phyloP scores from a whole-genome alignment of 2,888 invertebrate genomes.

The Synanthedon andrenaeformis region DNA sequence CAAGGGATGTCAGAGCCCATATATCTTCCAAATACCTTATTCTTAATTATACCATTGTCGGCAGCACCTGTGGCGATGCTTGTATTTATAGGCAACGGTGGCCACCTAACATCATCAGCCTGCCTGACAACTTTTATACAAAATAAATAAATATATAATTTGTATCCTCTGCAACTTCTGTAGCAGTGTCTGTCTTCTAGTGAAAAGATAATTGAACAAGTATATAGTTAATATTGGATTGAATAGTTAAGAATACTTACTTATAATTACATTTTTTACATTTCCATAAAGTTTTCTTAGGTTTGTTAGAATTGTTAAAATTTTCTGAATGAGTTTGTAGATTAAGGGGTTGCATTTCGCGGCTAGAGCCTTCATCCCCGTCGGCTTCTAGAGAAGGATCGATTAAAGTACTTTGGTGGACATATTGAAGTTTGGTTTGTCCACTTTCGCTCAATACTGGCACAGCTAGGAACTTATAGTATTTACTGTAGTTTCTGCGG shows the following conservation, averaged over 20 bases:
- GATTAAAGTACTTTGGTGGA: slow-evolving; percentile 40
- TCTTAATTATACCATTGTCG: too few relatives aligned
- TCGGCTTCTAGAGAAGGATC: slow-evolving; percentile 60
- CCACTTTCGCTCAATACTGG: slow-evolving; percentile 70
- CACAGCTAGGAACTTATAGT: slow-evolving; percentile 86
- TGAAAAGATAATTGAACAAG: neutral
- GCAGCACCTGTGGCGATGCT: too few relatives aligned
- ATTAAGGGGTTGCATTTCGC: slow-evolving; percentile 73
- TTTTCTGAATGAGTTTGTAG: slow-evolving; percentile 52
- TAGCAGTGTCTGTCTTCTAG: too few relatives aligned
- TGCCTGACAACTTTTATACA: too few relatives aligned
- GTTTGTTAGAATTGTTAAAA: slow-evolving; percentile 49
- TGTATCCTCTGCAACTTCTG: too few relatives aligned
- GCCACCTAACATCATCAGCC: too few relatives aligned
- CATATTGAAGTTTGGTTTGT: slow-evolving; percentile 57
- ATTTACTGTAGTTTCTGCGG: slow-evolving; percentile 90
- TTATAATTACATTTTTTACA: slow-evolving; percentile 92
- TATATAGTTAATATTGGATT: neutral
- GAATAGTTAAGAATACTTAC: slow-evolving; percentile 57
- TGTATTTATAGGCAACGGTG: too few relatives aligned
- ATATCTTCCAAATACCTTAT: too few relatives aligned
- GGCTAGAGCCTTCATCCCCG: slow-evolving; percentile 56
- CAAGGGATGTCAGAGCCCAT: too few relatives aligned
- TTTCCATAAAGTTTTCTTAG: slow-evolving; percentile 85
- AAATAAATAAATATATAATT: too few relatives aligned